These are phyloP conservation scores for Onychostoma macrolepis DNA, from an alignment of 2,113 vertebrate species.

Conservation along the genomic window DNA sequence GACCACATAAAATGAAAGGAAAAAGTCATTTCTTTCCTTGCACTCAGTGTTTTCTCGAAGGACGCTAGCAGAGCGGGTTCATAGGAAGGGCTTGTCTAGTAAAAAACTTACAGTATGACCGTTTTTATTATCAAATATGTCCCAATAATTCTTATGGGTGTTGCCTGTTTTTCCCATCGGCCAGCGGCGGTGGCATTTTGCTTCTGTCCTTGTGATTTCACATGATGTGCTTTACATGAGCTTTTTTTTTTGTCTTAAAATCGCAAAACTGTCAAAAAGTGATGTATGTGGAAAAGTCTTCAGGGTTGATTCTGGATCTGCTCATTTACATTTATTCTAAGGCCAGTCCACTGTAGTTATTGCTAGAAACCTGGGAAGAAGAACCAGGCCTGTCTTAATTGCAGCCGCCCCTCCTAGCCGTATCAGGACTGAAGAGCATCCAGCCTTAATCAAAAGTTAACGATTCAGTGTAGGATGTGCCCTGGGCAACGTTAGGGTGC, in stretches of 20 bases:
- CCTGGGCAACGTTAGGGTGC: conserved; percentile 41
- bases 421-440: conserved; percentile 45
- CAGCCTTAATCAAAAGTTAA: conserved; percentile 60
- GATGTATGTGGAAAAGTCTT: background rate
- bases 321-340: conserved; percentile 10
- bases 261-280: conserved; percentile 19
- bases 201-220: background rate
- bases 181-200: background rate
- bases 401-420: conserved; percentile 43
- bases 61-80: conserved; percentile 54
- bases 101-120: conserved; percentile 41
- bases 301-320: background rate
- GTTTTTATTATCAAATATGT: conserved; percentile 51
- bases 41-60: conserved; percentile 59
- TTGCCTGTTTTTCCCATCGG: conserved; percentile 49
- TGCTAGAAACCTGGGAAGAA: conserved; percentile 42
- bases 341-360: conserved; percentile 26
- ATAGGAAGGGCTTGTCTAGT: conserved; percentile 61
- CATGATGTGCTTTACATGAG: conserved; percentile 32
- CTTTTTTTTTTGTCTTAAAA: conserved; percentile 14
- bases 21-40: conserved; percentile 68
- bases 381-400: conserved; percentile 45
- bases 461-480: conserved; percentile 55
- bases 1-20: conserved; percentile 70
- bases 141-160: conserved; percentile 41